Conservation (phyloP, 2,113 vertebrate genomes). For the Pelodiscus sinensis region DNA sequence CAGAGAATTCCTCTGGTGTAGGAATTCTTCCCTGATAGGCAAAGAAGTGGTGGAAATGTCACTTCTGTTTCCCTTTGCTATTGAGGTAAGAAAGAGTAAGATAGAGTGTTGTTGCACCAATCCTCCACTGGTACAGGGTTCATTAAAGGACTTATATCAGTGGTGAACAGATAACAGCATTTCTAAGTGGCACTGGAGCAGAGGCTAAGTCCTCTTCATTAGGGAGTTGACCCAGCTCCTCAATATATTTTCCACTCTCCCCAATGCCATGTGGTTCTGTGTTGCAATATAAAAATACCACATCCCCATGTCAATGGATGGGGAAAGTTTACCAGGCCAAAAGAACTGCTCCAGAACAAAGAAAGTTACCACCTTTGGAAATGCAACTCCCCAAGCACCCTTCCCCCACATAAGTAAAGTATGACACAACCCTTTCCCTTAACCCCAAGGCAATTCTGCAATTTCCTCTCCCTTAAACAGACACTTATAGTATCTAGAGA, state of each 20-base stretch:
- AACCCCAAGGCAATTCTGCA: too few relatives aligned
- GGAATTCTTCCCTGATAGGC: not conserved
- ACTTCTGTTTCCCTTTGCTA: fast-evolving
- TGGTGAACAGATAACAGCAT: not conserved
- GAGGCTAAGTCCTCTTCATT: not conserved
- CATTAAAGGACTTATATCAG: not conserved
- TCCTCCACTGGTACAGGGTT: not conserved
- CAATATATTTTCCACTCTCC: not conserved
- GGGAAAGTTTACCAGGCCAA: not conserved
- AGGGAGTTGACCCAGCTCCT: not conserved
- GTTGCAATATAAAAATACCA: not conserved
- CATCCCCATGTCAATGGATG: not conserved
- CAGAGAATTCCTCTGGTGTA: fast-evolving
- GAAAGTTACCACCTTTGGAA: too few relatives aligned
- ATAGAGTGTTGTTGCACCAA: not conserved
- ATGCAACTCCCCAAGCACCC: too few relatives aligned
- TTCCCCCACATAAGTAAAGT: too few relatives aligned
- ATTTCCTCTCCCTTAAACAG: too few relatives aligned
- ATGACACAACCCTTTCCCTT: too few relatives aligned
- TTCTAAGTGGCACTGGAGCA: not conserved
- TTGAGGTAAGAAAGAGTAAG: not conserved
- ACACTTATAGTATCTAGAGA: too few relatives aligned
- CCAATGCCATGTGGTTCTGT: not conserved
- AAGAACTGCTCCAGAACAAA: not conserved
- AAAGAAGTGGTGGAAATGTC: not conserved